Evolutionary conservation across 2,113 vertebrate genomes (phyloP).

Genomic region (Phalacrocorax brasilianus): DNA sequence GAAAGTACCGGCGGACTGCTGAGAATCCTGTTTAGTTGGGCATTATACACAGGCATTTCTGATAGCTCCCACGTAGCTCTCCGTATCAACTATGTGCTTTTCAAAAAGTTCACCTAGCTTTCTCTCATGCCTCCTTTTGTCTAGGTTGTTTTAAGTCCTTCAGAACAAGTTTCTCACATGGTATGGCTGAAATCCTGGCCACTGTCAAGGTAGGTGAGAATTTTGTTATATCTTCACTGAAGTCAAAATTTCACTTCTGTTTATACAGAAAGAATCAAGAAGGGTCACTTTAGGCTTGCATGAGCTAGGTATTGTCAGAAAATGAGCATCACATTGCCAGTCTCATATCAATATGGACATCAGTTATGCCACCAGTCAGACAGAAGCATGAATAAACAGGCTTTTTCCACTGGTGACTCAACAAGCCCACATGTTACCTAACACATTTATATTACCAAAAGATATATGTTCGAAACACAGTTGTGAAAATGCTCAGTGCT

Average conservation of each 20-base stretch:
- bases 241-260: not conserved
- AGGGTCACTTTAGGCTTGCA: not conserved
- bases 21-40: not conserved
- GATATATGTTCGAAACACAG: not conserved
- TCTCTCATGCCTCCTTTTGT: not conserved
- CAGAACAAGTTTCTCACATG: not conserved
- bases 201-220: not conserved
- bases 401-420: not conserved
- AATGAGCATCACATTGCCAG: not conserved
- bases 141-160: not conserved
- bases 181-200: not conserved
- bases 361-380: not conserved
- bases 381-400: not conserved
- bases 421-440: not conserved
- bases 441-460: not conserved
- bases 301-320: not conserved
- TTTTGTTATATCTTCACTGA: not conserved
- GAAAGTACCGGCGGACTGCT: not conserved
- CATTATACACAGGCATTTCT: not conserved
- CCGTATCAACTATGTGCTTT: not conserved
- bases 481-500: not conserved
- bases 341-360: not conserved
- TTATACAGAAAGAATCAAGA: not conserved
- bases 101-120: not conserved
- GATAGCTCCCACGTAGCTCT: not conserved